A percentile compares a stretch with the other conserved stretches of the same genome.
Evolutionary conservation across 2,888 invertebrate genomes (phyloP).

Genomic region (Meganola albula): DNA sequence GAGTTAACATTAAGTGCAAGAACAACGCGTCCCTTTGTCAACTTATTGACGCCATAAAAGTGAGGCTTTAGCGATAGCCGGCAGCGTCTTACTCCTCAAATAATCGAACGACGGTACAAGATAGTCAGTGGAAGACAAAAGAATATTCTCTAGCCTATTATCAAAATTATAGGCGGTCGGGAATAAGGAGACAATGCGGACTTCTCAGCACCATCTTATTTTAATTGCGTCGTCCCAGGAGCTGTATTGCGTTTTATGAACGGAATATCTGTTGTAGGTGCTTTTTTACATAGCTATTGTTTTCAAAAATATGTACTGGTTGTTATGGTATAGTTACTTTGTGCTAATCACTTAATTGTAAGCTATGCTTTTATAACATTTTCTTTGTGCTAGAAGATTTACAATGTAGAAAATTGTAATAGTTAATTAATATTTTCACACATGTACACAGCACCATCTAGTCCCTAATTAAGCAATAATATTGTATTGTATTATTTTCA

Average conservation of each 20-base stretch:
- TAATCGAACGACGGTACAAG: conserved; percentile 62
- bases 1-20: conserved; percentile 42
- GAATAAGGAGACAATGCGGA: conserved; percentile 55
- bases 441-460: no score
- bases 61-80: conserved; percentile 31
- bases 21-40: conserved; percentile 42
- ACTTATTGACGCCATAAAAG: conserved; percentile 53
- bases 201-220: conserved; percentile 51
- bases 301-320: no score
- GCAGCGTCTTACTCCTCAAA: conserved; percentile 32
- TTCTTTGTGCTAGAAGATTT: no score
- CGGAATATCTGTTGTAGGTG: conserved; percentile 40
- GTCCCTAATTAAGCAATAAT: no score
- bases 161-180: conserved; percentile 68
- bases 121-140: conserved; percentile 65
- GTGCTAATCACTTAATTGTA: no score
- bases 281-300: no score
- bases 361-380: no score
- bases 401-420: no score
- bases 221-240: conserved; percentile 59
- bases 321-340: no score
- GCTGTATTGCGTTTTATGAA: conserved; percentile 58
- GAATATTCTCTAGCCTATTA: conserved; percentile 75
- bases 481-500: no score
- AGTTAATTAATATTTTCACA: no score